Conservation (phyloP, 2,797 vertebrate genomes). For the Anabacerthia variegaticeps region DNA sequence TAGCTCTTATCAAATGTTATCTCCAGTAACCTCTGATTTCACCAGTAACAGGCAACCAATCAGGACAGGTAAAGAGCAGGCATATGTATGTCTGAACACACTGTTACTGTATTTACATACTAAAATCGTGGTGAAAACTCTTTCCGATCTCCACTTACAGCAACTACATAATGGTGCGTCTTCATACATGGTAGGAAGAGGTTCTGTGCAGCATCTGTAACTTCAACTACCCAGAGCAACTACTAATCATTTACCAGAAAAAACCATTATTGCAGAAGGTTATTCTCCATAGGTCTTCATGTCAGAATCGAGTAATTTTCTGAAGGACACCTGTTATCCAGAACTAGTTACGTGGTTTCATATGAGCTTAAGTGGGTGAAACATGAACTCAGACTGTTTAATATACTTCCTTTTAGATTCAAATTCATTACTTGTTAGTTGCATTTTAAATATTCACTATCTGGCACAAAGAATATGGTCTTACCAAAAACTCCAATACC, state of each 20-base stretch:
- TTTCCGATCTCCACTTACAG: background rate
- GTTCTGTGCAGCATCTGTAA: background rate
- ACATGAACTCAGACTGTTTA: background rate
- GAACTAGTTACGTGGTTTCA: background rate
- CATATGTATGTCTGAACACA: background rate
- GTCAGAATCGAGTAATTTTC: background rate
- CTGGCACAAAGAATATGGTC: background rate
- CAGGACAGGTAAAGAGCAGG: background rate
- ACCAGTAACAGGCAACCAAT: background rate
- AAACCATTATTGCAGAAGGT: background rate
- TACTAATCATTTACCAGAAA: background rate
- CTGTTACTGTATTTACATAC: background rate
- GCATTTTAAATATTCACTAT: background rate
- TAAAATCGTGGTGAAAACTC: background rate
- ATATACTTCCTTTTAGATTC: background rate
- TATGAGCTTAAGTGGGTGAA: background rate
- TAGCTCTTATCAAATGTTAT: background rate
- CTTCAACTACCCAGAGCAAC: background rate
- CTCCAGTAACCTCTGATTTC: background rate
- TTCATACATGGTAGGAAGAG: accelerated
- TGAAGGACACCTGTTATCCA: background rate
- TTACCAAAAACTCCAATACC: background rate
- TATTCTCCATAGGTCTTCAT: background rate
- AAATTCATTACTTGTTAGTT: background rate
- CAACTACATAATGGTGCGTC: background rate